These are phyloP conservation scores for Tortricodes alternella DNA, from an alignment of 2,888 invertebrate genomes.

Conservation along the genomic window DNA sequence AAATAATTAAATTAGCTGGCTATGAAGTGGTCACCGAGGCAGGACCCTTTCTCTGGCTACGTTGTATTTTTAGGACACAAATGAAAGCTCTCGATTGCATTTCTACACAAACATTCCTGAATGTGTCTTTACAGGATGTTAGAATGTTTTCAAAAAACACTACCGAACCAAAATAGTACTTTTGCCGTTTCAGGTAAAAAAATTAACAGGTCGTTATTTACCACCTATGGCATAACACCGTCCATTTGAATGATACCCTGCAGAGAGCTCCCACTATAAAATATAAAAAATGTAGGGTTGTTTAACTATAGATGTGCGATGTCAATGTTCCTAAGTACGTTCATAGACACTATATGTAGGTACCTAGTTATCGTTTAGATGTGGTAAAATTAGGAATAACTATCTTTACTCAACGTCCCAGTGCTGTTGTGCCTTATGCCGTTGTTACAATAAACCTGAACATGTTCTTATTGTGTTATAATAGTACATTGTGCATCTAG, in stretches of 20 bases:
- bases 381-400: conserved; percentile 18
- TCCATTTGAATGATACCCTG: conserved; percentile 10
- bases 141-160: background rate
- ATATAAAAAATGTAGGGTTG: conserved; percentile 4
- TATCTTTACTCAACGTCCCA: conserved; percentile 17
- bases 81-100: conserved; percentile 19
- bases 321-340: conserved; percentile 22
- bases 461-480: background rate
- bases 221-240: conserved; percentile 22
- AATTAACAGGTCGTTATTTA: conserved; percentile 9
- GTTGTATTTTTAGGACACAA: background rate
- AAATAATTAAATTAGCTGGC: background rate
- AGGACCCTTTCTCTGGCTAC: too few relatives aligned
- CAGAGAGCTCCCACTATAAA: conserved; percentile 9
- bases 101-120: conserved; percentile 24
- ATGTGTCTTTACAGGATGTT: background rate
- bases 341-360: conserved; percentile 1
- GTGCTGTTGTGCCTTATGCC: conserved; percentile 26
- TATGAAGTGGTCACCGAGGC: too few relatives aligned
- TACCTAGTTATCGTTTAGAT: conserved; percentile 5
- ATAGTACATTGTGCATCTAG: too few relatives aligned
- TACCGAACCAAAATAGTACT: too few relatives aligned
- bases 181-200: background rate
- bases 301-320: background rate
- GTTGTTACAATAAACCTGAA: conserved; percentile 1